These are phyloP conservation scores for Pyxicephalus adspersus DNA, from an alignment of 2,113 vertebrate genomes.

Conservation along the genomic window DNA sequence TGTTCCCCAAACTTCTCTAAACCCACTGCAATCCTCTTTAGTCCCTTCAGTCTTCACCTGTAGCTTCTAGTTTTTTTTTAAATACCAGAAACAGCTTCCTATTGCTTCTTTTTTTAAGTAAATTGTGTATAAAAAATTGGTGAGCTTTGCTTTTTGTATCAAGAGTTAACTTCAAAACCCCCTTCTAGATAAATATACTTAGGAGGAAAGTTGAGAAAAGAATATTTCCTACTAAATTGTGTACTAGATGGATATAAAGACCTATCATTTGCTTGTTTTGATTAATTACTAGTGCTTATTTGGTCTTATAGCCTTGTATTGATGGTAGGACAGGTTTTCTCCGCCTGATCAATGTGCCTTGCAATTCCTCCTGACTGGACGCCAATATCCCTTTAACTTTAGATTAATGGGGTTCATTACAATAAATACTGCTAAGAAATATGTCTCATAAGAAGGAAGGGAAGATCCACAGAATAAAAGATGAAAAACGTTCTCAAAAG, in stretches of 20 bases:
- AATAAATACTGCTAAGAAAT: slow-evolving; percentile 60
- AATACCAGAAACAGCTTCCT: no score
- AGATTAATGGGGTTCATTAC: slow-evolving; percentile 73
- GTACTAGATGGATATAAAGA: slow-evolving; percentile 19
- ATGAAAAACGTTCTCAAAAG: slow-evolving; percentile 6
- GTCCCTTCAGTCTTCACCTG: no score
- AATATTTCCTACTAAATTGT: slow-evolving; percentile 17
- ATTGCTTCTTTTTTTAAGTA: no score
- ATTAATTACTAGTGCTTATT: slow-evolving; percentile 75
- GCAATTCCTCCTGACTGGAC: slow-evolving; percentile 65
- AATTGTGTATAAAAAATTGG: no score
- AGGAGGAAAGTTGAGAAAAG: not conserved
- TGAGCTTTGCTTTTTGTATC: not conserved
- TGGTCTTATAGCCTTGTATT: slow-evolving; percentile 63
- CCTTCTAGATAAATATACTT: slow-evolving; percentile 9
- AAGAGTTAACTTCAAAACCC: not conserved
- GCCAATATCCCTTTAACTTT: slow-evolving; percentile 77
- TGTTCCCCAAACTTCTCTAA: no score
- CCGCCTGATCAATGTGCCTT: slow-evolving; percentile 70
- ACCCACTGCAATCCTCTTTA: no score
- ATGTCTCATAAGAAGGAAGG: not conserved
- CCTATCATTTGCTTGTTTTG: slow-evolving; percentile 57
- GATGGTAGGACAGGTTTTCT: slow-evolving; percentile 66
- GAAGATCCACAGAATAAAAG: slow-evolving; percentile 6
- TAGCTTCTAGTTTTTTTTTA: no score